A percentile compares a stretch with the other conserved stretches of the same genome.
Evolutionary conservation across 2,797 vertebrate genomes (phyloP).

Genomic region (Orientallactaga sibirica): DNA sequence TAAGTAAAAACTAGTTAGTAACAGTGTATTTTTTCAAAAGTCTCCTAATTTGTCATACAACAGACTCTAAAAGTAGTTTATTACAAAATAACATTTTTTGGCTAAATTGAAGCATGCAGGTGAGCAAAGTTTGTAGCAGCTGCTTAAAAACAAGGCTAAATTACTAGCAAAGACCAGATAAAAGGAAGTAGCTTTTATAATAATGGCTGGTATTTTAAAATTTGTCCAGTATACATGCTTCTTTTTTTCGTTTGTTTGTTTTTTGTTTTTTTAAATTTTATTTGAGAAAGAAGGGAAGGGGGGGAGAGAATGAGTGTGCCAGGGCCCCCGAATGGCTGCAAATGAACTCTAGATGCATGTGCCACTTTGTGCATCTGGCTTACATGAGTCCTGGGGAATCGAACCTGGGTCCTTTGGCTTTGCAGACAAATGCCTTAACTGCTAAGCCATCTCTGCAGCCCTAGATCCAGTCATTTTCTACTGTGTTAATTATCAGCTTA

Average conservation of each 20-base stretch:
- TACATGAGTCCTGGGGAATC: too few relatives aligned
- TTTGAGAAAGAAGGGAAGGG: too few relatives aligned
- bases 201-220: slow-evolving; percentile 52
- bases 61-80: slow-evolving; percentile 33
- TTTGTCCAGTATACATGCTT: not conserved
- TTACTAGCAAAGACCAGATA: not conserved
- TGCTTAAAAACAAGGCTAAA: slow-evolving; percentile 45
- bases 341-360: too few relatives aligned
- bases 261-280: too few relatives aligned
- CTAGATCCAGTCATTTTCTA: slow-evolving; percentile 27
- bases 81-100: slow-evolving; percentile 21
- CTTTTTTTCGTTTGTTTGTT: not conserved
- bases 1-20: slow-evolving; percentile 17
- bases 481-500: slow-evolving; percentile 14
- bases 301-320: too few relatives aligned
- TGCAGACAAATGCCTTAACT: too few relatives aligned
- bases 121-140: slow-evolving; percentile 52
- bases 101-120: slow-evolving; percentile 37
- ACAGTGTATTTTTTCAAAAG: slow-evolving; percentile 26
- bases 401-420: too few relatives aligned
- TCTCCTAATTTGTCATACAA: not conserved
- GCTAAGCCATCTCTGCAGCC: too few relatives aligned
- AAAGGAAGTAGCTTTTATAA: slow-evolving; percentile 5
- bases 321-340: too few relatives aligned
- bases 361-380: too few relatives aligned